Base-by-base conservation (phyloP, 2,888 invertebrate genomes). In the Oligia latruncula region DNA sequence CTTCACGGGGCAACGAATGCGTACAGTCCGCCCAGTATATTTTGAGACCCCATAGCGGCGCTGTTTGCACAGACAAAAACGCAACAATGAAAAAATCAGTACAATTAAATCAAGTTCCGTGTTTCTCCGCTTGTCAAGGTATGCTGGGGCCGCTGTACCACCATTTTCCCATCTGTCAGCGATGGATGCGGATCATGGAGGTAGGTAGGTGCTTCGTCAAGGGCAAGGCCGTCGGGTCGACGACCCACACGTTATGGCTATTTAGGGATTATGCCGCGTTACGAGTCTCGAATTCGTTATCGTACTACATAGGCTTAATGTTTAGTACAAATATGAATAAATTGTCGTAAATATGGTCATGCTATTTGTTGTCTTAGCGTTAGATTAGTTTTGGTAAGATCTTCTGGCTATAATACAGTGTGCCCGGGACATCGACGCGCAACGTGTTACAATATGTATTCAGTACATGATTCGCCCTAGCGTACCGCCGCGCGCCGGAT, bases 141-240 rank as follows among this genome's bases (percentile, higher is more conserved):
- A 55, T 55, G 20, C 46, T 83, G 85, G 83, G 35, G 52, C 60
- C 35, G 17, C 40, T 66, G 49, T 75, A 55, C 52, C 40, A 68
- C 82, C 52, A 73, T 73, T 40, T 70, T 84, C 71, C 49, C 68
- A 84, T 83, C 84, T 71, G 84, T 80, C 74, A 81, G 80, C 68
- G 74, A 46, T 74, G 80, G 74, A 79, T 73, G 80, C 80, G 80
- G 82, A 73, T 79, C 80, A 84, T 73, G 70, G 77, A 84, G 71
- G 87, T 81, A 78, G 71, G 73, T 68, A 71, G 15, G 23, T 80
- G 74, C 74, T 75, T 35, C 70, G 86, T 93, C 94, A 95, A 95
- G 95, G 96, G 95, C 95, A 95, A 96, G 95, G 96, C 95, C 95
- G 93, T 90, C 88, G 89, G 96, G 94, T 94, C 95, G 87, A 84